Base-by-base conservation (phyloP, 2,888 invertebrate species). In the Nephrotoma appendiculata region DNA sequence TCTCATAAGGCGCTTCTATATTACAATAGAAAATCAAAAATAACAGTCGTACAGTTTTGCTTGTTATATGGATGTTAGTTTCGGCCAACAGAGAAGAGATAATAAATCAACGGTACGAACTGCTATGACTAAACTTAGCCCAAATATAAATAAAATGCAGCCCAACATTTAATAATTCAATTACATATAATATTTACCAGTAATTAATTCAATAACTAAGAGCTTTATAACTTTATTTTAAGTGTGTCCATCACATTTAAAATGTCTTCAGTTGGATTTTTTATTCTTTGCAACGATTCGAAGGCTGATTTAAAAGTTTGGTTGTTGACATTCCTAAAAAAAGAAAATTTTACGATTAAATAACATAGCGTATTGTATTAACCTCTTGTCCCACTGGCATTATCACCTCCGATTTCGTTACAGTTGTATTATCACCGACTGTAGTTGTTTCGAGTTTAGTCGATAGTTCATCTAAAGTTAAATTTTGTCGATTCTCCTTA, bases 331-430 rank as follows among this genome's bases (percentile, higher is more conserved):
- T 44, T 45, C 31, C 86, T 86, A 11, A 7, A 12, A 45, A n/a
- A 87, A 86, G 1, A 86, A 31, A 45, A 3, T 31, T 31, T 31
- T 31, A 31, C n/a, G 83, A 42, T 52, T 83, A 91, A 89, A 31
- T 87, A 89, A 90, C 15, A 91, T 87, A 57, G 91, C 9, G 84
- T n/a, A n/a, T 84, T 84, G 84, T 6, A 42, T 84, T 43, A n/a
- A 42, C 84, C 43, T 15, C 84, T 84, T 84, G 41, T 42, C 12
- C 41, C 43, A 6, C n/a, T n/a, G 6, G 42, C 31, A 71, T 31
- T 5, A 2, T 11, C 52, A 19, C 15, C 71, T 5, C 71, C 31
- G 71, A 71, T 31, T 71, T 71, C 31, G 71, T 11, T 31, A 31
- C 85, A 85, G 43, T 85, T 85, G 43, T 0, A 0, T 85, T 19